Evolutionary conservation across 1,140 invertebrate genomes (phyloP), one percentile per base, ranked within the genome.

Genomic region (Catajapyx aquilonaris): DNA sequence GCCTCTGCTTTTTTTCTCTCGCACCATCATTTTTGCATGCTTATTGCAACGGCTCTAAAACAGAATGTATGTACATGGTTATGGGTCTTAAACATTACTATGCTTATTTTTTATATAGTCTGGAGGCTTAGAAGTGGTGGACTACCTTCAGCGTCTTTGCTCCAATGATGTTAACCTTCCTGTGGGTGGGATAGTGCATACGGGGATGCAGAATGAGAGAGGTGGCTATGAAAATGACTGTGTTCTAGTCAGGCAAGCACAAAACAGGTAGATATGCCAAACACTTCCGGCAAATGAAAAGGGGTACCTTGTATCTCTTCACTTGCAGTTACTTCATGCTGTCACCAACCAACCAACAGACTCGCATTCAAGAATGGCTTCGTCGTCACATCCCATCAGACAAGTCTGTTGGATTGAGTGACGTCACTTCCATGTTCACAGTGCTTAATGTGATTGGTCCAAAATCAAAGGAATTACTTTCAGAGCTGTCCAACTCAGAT

Each of bases 141-240:
- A 69, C 28, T 74, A 76, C 46, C 53, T 84, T 5, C 76, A 83
- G 55, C 64, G 68, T 38, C 46, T 84, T 9, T 84, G 79, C 51
- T 79, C 76, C 17, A 81, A 76, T 50, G 69, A 84, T 52, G 64
- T 78, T 28, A 67, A 83, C 52, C 67, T 77, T 45, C 68, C 75
- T 18, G 54, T 79, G 20, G 79, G 78, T 10, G 58, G 61, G 11
- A 74, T 83, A 46, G 66, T 76, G 17, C 77, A 81, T 45, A 81
- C 79, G 10, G 79, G 79, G 15, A 83, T 83, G 76, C 75, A 80
- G 51, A 81, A 84, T 52, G 61, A 72, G 40, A 54, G 57, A 45
- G 81, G 80, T 41, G 79, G 80, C 7, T 83, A 81, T 53, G 77
- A 81, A 52, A 83, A 81, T 51, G 79, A 85, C 52, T 81, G 77